Base-by-base conservation (phyloP, 2,113 vertebrate genomes). In the Zosterops japonicus region DNA sequence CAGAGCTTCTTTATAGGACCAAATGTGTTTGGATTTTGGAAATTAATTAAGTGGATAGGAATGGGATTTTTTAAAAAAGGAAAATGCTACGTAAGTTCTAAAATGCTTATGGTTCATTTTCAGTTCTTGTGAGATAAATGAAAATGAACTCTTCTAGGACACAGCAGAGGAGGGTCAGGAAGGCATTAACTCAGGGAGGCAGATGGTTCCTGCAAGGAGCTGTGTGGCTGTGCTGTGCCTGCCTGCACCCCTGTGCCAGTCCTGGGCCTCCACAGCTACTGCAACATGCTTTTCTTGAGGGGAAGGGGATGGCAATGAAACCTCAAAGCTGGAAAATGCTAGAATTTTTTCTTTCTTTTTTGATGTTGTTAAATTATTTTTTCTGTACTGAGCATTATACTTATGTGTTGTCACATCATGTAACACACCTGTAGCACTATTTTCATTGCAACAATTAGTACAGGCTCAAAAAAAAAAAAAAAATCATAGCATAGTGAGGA, bases 181-280 rank as follows among this genome's bases (percentile, higher is more conserved):
- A 83, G 44, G 75, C 64, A 56, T 55, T 64, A 29, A 12, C 44
- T 39, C 53, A 27, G 47, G 14, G 41, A 25, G 82, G 47, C 87
- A 70, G 89, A 24, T 56, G 82, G 71, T 0, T 74, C 42, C 49
- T 33, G 59, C 49, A 19, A 3, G 0, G 8, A 63, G 69, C 57
- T 0, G 1, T 19, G 81, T 0, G 1, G 46, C 46, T 24, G 23
- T 5, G 13, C 44, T 19, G 52, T 2, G 5, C 71, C 82, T 3
- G 4, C 24, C 64, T 2, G n/a, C 1, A 3, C 5, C 50, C 2
- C 2, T 3, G 5, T 3, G 29, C 29, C 1, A 4, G 5, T 11
- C 53, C 47, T 23, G 31, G 5, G 19, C 0, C 0, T 18, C 19
- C 17, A 1, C 2, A 2, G 5, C 9, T 2, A 3, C 10, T 6